phyloP scores from a whole-genome alignment of 2,888 invertebrate genomes.

The Cantharis rufa region DNA sequence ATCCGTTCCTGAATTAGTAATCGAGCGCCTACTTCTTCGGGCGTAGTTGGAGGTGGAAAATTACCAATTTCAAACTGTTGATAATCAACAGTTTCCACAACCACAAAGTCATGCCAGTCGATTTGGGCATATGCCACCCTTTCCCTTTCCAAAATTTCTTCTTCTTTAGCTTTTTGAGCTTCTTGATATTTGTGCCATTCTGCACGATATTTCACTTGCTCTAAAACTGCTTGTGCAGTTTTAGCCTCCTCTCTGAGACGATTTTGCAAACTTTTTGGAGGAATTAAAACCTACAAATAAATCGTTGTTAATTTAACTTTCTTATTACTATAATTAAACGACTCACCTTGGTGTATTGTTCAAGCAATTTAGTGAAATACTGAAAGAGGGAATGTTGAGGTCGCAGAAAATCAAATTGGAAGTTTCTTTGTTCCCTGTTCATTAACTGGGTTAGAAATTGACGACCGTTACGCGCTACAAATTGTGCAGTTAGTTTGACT shows the following conservation, averaged over 20 bases:
- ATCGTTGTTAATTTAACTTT: not conserved
- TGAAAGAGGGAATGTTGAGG: constrained; percentile 98
- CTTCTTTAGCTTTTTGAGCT: constrained; percentile 88
- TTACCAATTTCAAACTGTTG: constrained; percentile 94
- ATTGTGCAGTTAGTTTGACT: constrained; percentile 97
- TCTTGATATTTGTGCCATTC: constrained; percentile 97
- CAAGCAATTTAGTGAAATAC: constrained; percentile 96
- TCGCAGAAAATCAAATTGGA: constrained; percentile 97
- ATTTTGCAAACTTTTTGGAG: constrained; percentile 86
- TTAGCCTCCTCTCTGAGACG: constrained; percentile 79
- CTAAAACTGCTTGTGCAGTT: constrained; percentile 70
- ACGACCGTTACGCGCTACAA: constrained; percentile 97
- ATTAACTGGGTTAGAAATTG: constrained; percentile 97
- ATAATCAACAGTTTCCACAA: constrained; percentile 99
- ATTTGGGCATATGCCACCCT: constrained; percentile 95
- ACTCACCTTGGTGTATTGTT: constrained; percentile 89
- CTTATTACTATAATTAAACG: not conserved
- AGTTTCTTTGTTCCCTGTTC: constrained; percentile 97
- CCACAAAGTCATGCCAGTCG: constrained; percentile 99
- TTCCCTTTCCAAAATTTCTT: constrained; percentile 94
- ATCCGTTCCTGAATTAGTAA: constrained; percentile 86
- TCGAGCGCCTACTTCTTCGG: constrained; percentile 94
- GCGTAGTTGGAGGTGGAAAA: constrained; percentile 96
- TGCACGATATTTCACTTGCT: constrained; percentile 91
- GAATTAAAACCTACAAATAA: constrained; percentile 73